phyloP scores from a whole-genome alignment of 2,797 vertebrate species.

The Chelon labrosus region DNA sequence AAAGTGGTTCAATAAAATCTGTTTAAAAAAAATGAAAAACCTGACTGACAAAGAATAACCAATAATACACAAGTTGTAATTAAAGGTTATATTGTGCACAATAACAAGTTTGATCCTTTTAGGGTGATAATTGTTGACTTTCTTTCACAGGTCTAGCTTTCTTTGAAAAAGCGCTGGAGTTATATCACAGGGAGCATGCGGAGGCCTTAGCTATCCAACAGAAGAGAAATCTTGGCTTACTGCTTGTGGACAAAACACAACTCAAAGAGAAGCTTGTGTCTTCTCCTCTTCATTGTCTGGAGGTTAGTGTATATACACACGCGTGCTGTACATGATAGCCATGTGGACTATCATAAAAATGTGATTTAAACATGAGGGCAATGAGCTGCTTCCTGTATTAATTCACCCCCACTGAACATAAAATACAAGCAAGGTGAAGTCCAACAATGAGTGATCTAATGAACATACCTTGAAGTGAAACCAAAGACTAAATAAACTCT shows the following conservation, averaged over 20 bases:
- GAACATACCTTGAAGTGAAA: neutral
- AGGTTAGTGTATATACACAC: constrained; percentile 78
- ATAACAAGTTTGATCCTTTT: neutral
- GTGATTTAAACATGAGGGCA: neutral
- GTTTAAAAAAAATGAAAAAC: neutral
- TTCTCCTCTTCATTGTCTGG: constrained; percentile 85
- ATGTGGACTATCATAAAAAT: neutral
- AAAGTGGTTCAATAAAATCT: neutral
- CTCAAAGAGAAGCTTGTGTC: constrained; percentile 87
- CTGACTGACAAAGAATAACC: neutral
- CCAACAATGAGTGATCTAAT: neutral
- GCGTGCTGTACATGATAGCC: neutral
- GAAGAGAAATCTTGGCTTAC: constrained; percentile 85
- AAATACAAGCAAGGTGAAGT: neutral
- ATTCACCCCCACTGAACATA: constrained; percentile 1
- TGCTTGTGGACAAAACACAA: constrained; percentile 87
- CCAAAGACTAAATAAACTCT: neutral
- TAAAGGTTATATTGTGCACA: neutral
- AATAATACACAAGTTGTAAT: neutral
- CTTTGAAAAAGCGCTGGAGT: constrained; percentile 85
- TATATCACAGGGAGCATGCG: constrained; percentile 85
- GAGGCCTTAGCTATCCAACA: constrained; percentile 82
- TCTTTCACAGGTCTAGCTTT: constrained; percentile 82
- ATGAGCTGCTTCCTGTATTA: neutral
- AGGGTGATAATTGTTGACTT: constrained; percentile 17